Conservation (phyloP, 2,113 vertebrate genomes). For the Martes martes region DNA sequence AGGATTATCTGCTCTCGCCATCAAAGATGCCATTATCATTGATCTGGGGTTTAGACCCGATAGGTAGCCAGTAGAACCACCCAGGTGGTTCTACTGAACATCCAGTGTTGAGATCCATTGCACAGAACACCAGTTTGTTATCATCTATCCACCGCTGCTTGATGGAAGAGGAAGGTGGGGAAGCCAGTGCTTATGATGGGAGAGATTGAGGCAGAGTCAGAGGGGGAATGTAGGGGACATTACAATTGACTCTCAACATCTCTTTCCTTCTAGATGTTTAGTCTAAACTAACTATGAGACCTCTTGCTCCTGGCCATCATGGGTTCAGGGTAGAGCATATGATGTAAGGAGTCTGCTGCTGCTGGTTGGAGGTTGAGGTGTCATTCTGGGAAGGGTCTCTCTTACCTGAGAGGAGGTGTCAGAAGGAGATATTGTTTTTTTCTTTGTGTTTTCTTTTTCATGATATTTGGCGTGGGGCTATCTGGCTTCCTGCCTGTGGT, state of each 20-base stretch:
- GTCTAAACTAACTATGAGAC: neutral
- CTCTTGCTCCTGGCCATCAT: neutral
- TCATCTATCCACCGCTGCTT: neutral
- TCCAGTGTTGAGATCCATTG: neutral
- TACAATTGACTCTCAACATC: neutral
- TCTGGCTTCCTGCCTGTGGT: neutral
- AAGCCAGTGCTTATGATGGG: neutral
- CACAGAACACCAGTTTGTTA: neutral
- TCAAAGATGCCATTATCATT: neutral
- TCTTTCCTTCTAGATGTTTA: neutral
- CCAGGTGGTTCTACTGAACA: neutral
- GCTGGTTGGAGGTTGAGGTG: neutral
- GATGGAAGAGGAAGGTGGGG: neutral
- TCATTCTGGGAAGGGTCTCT: neutral
- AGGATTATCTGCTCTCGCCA: neutral
- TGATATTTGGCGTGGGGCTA: neutral
- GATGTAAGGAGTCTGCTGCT: neutral
- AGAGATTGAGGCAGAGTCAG: neutral
- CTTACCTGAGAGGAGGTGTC: neutral
- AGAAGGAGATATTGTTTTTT: neutral
- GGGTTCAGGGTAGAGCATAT: neutral
- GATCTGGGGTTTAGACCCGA: neutral
- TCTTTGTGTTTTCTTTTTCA: neutral
- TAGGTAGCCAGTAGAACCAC: no score
- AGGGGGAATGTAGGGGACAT: neutral